These are phyloP conservation scores for Lycorma delicatula DNA, from an alignment of 1,140 invertebrate genomes.

Conservation along the genomic window DNA sequence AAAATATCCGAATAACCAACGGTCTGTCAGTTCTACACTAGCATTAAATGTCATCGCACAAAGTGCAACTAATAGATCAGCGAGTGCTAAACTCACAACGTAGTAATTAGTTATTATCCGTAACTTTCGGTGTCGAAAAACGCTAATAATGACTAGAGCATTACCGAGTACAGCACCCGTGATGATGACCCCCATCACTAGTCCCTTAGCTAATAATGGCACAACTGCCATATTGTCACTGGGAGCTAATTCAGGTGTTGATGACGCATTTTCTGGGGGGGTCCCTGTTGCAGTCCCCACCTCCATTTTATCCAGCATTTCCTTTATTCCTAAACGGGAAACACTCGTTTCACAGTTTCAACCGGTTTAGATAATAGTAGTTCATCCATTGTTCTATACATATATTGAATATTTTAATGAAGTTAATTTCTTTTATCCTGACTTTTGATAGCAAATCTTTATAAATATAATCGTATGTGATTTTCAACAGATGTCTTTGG, in stretches of 20 bases:
- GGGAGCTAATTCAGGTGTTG: neutral
- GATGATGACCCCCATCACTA: conserved; percentile 75
- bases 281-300: neutral
- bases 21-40: conserved; percentile 65
- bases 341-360: too few species aligned
- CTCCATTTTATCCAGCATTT: conserved; percentile 5
- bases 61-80: conserved; percentile 84
- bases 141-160: conserved; percentile 71
- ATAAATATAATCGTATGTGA: too few species aligned
- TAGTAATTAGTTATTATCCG: conserved; percentile 90
- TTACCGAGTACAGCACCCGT: conserved; percentile 80
- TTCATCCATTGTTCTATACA: too few species aligned
- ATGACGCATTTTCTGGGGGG: neutral
- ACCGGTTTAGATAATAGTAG: too few species aligned
- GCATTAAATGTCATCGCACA: conserved; percentile 96
- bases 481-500: too few species aligned
- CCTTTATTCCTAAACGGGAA: too few species aligned
- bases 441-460: too few species aligned
- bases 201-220: conserved; percentile 20
- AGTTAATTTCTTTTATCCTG: too few species aligned
- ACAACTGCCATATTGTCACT: neutral
- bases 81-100: conserved; percentile 85
- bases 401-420: too few species aligned
- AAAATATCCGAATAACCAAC: conserved; percentile 78
- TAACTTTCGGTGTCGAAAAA: conserved; percentile 59